Conservation (phyloP, 2,797 vertebrate species). For the Enteromius anoplus region DNA sequence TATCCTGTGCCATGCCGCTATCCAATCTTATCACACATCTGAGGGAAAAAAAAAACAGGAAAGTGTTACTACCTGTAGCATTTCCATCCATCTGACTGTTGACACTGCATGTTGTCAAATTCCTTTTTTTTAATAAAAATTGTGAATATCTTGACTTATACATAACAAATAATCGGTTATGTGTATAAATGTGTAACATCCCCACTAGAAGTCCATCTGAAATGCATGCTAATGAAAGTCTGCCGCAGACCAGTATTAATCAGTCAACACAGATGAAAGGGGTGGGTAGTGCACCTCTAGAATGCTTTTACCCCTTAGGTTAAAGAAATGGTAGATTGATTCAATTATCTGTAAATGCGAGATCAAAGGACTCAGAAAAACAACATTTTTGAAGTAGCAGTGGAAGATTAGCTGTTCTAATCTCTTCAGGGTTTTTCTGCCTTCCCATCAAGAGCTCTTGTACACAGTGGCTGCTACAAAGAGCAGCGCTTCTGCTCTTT, state of each 20-base stretch:
- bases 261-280: constrained; percentile 34
- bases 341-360: constrained; percentile 62
- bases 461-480: constrained; percentile 21
- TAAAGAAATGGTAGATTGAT: constrained; percentile 58
- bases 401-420: constrained; percentile 52
- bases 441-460: constrained; percentile 49
- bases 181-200: constrained; percentile 40
- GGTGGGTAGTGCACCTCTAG: constrained; percentile 27
- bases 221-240: constrained; percentile 47
- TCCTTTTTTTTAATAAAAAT: not conserved
- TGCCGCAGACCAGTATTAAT: constrained; percentile 42
- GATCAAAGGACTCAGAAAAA: constrained; percentile 57
- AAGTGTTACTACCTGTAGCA: constrained; percentile 7
- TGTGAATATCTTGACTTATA: constrained; percentile 5
- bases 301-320: constrained; percentile 52
- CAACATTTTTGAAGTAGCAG: constrained; percentile 55
- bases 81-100: not conserved
- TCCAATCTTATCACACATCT: constrained; percentile 20
- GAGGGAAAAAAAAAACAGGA: not conserved
- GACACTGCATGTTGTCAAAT: not conserved
- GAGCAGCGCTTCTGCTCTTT: constrained; percentile 33
- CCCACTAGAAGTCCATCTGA: constrained; percentile 28
- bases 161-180: not conserved
- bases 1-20: constrained; percentile 7
- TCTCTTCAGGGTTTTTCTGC: constrained; percentile 48